Percentiles rank a stretch among this genome's conserved stretches.
Evolutionary conservation across 2,888 invertebrate species (phyloP).

Genomic region (Himalopsyche japonica): DNA sequence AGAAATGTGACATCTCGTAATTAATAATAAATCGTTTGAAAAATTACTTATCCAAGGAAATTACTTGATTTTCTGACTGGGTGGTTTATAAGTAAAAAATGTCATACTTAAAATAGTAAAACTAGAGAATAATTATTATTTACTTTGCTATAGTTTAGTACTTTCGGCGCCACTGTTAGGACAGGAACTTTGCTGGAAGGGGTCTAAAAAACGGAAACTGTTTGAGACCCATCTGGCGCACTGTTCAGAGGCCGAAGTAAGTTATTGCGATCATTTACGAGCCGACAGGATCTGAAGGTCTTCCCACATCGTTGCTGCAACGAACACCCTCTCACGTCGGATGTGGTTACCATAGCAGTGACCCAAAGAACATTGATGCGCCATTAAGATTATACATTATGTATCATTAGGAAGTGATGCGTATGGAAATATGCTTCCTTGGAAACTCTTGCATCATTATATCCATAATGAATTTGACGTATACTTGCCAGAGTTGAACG

Average conservation of each 20-base stretch:
- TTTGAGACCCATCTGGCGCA: conserved; percentile 36
- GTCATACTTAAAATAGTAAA: too few species aligned
- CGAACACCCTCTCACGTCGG: not conserved
- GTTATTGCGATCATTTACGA: conserved; percentile 39
- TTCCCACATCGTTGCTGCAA: not conserved
- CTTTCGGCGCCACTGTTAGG: not conserved
- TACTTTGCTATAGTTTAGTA: not conserved
- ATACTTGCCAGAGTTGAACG: too few species aligned
- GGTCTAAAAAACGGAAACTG: conserved; percentile 35
- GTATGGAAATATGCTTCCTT: not conserved
- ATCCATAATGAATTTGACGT: not conserved
- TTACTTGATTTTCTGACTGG: too few species aligned
- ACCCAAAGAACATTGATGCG: not conserved
- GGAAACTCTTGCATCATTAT: not conserved
- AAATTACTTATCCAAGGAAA: too few species aligned
- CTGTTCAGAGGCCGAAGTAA: conserved; percentile 21
- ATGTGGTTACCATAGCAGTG: not conserved
- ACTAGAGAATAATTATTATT: too few species aligned
- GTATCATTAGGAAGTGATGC: not conserved
- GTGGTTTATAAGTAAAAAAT: too few species aligned
- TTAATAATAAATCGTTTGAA: too few species aligned
- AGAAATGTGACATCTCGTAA: too few species aligned
- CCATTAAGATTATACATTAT: not conserved
- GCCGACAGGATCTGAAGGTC: conserved; percentile 30
- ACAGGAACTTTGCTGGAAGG: not conserved